These are phyloP conservation scores for Apogon hyalosoma DNA, from an alignment of 2,797 vertebrate species.

Conservation along the genomic window DNA sequence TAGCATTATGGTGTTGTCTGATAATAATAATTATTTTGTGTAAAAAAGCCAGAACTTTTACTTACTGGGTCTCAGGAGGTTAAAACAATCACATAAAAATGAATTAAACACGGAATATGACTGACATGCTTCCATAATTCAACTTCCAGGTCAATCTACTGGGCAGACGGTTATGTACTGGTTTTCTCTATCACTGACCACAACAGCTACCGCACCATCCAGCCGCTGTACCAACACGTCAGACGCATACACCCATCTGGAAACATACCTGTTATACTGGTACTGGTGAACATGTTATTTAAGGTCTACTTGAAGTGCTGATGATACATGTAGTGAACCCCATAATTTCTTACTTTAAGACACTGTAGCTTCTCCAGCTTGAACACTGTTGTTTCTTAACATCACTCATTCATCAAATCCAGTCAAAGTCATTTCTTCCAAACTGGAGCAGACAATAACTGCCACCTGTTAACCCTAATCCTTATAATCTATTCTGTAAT, in stretches of 20 bases:
- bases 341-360: too few species aligned
- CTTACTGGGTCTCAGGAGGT: too few species aligned
- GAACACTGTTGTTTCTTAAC: background rate
- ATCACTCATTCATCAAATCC: too few species aligned
- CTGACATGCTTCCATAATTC: background rate
- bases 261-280: conserved; percentile 91
- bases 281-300: conserved; percentile 55
- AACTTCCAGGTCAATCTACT: conserved; percentile 90
- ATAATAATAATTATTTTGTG: too few species aligned
- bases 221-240: conserved; percentile 92
- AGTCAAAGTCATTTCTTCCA: background rate
- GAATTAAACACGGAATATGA: background rate
- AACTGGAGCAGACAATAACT: conserved; percentile 1
- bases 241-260: conserved; percentile 91
- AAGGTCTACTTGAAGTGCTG: too few species aligned
- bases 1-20: too few species aligned
- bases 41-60: too few species aligned
- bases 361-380: too few species aligned
- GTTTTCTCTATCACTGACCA: conserved; percentile 95
- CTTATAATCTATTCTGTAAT: conserved; percentile 42
- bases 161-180: conserved; percentile 94
- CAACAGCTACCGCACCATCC: conserved; percentile 89
- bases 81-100: background rate
- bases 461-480: conserved; percentile 50
- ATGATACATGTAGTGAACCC: too few species aligned